Evolutionary conservation across 2,113 vertebrate genomes (phyloP), one percentile per base, ranked within the genome.

Genomic region (Paradoxurus hermaphroditus): DNA sequence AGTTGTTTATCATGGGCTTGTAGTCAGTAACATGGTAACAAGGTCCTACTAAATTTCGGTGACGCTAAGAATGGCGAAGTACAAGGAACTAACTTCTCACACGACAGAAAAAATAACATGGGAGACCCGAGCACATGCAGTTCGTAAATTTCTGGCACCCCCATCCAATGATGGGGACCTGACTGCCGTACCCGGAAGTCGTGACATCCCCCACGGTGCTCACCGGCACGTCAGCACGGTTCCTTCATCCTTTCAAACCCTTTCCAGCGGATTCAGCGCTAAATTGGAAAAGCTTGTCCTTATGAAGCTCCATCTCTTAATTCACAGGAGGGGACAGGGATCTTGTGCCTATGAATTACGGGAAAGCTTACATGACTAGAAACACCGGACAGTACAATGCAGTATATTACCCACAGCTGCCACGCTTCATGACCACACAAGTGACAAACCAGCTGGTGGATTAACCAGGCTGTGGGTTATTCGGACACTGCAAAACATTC

Each of bases 1-100:
- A 46, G 27, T 67, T n/a, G 39, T 91, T 96, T 95, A 67, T 86
- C 94, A 92, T 1, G 53, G 90, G n/a, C 25, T 70, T n/a, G 7
- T 31, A 73, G 29, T 81, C 81, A 63, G 72, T 25, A 49, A 56
- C 19, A 25, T 18, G 39, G 39, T 46, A 25, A 70, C 78, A 68
- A 92, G 87, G 62, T 88, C 46, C 72, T 49, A 92, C 21, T 81
- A 85, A 88, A 85, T 86, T 46, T 72, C 75, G 15, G 79, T 23
- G 75, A 65, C 13, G 46, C 10, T 9, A 15, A 70, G 41, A 51
- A 83, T 53, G 25, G 13, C 34, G 12, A 56, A 51, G 2, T 8
- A 25, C 19, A 53, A 62, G 13, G 14, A 41, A 31, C 4, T 16
- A 51, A 44, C 49, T 92, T 94, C 34, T 72, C 19, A 53, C 62